phyloP scores from a whole-genome alignment of 2,888 invertebrate genomes.

The Drosophila bunnanda region DNA sequence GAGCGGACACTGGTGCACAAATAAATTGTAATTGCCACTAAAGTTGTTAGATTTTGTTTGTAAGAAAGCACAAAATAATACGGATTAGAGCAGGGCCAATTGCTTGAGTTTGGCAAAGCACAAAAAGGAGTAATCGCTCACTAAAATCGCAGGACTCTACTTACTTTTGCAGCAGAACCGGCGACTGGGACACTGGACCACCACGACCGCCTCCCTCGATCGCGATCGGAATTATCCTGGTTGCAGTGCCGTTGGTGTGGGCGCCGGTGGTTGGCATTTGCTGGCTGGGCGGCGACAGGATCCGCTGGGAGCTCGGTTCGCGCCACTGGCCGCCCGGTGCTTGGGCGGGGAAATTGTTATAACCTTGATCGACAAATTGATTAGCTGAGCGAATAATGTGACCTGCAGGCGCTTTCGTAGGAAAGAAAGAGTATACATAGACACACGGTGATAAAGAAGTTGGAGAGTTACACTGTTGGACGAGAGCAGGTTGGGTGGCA shows the following conservation, averaged over 20 bases:
- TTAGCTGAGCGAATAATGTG: slow-evolving; percentile 84
- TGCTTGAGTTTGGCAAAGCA: slow-evolving; percentile 62
- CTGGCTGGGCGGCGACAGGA: slow-evolving; percentile 78
- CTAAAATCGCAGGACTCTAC: slow-evolving; percentile 46
- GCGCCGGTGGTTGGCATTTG: slow-evolving; percentile 46
- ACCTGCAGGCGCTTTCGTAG: slow-evolving; percentile 80
- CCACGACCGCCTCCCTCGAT: slow-evolving; percentile 85
- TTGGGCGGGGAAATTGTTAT: slow-evolving; percentile 79
- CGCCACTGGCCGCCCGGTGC: slow-evolving; percentile 53
- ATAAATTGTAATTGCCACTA: slow-evolving; percentile 84
- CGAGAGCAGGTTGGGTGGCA: slow-evolving; percentile 41
- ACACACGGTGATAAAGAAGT: slow-evolving; percentile 66
- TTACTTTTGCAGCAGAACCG: slow-evolving; percentile 84
- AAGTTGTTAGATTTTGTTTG: slow-evolving; percentile 55
- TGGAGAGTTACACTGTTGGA: slow-evolving; percentile 69
- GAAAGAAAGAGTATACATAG: slow-evolving; percentile 80
- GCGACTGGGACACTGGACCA: slow-evolving; percentile 83
- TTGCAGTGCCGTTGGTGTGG: slow-evolving; percentile 55
- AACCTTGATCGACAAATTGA: slow-evolving; percentile 85
- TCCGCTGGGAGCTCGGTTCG: slow-evolving; percentile 84
- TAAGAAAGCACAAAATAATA: slow-evolving; percentile 70
- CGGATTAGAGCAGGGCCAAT: slow-evolving; percentile 65
- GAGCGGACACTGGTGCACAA: slow-evolving; percentile 84
- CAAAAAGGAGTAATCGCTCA: slow-evolving; percentile 45
- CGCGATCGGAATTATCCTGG: slow-evolving; percentile 88